Percentiles rank a stretch among this genome's conserved stretches.
These are phyloP conservation scores for Anodontia alba DNA, from an alignment of 2,888 invertebrate genomes.

Conservation along the genomic window DNA sequence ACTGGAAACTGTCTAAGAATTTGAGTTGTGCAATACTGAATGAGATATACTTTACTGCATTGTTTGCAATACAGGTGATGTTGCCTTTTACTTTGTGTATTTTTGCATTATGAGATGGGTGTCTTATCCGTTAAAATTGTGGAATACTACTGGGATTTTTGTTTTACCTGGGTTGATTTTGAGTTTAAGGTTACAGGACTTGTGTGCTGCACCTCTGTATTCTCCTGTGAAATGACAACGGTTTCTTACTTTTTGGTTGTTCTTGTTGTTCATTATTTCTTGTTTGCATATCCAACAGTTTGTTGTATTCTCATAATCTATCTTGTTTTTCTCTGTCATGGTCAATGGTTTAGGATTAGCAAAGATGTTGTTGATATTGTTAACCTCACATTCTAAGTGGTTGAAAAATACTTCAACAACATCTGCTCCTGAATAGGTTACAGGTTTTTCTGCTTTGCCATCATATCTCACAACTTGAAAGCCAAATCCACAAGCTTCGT, in stretches of 20 bases:
- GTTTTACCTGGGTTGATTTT: slow-evolving; percentile 30
- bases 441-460: slow-evolving; percentile 7
- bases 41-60: slow-evolving; percentile 63
- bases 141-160: slow-evolving; percentile 35
- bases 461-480: slow-evolving; percentile 28
- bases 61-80: slow-evolving; percentile 61
- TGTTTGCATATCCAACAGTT: slow-evolving; percentile 38
- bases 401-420: slow-evolving; percentile 31
- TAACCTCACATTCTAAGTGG: slow-evolving; percentile 27
- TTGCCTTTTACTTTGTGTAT: slow-evolving; percentile 16
- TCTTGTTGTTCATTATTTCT: slow-evolving; percentile 6
- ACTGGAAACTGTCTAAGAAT: slow-evolving; percentile 50
- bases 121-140: slow-evolving; percentile 38
- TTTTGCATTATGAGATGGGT: slow-evolving; percentile 38
- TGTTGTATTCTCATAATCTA: slow-evolving; percentile 24
- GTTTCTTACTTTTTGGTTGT: slow-evolving; percentile 32
- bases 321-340: slow-evolving; percentile 29
- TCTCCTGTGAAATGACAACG: slow-evolving; percentile 38
- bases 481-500: slow-evolving; percentile 43
- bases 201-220: slow-evolving; percentile 38
- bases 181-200: slow-evolving; percentile 14
- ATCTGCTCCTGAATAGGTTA: slow-evolving; percentile 16
- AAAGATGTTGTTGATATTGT: slow-evolving; percentile 30
- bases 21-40: slow-evolving; percentile 63
- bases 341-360: slow-evolving; percentile 23